Evolutionary conservation across 23 tunicate species (phyloP).

Genomic region (Styela plicata): DNA sequence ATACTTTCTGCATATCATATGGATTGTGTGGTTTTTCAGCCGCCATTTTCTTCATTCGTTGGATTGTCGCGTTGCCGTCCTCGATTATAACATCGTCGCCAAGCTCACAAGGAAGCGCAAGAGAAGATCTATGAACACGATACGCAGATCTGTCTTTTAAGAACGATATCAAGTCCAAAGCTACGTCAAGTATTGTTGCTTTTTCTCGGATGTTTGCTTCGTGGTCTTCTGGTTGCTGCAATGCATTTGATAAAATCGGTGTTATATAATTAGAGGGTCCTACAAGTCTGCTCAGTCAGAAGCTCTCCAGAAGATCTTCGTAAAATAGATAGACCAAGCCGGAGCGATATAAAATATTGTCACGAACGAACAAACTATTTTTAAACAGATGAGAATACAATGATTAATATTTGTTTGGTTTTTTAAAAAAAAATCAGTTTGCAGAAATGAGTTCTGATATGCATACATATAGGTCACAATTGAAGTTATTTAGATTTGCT

Average conservation of each 20-base stretch:
- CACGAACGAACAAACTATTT: too few relatives aligned
- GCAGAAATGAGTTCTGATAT: too few relatives aligned
- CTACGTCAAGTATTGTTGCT: conserved; percentile 44
- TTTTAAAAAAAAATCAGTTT: too few relatives aligned
- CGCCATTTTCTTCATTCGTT: conserved; percentile 36
- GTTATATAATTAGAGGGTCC: neutral
- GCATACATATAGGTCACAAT: too few relatives aligned
- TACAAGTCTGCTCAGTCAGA: too few relatives aligned
- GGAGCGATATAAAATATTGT: too few relatives aligned
- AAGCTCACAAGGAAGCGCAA: neutral
- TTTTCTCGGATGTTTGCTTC: conserved; percentile 39
- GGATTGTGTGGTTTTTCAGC: conserved; percentile 26
- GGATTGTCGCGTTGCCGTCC: conserved; percentile 18
- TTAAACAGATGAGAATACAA: too few relatives aligned
- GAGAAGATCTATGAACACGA: conserved; percentile 24
- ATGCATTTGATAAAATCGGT: neutral
- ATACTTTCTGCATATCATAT: conserved; percentile 32
- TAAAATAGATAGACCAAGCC: too few relatives aligned
- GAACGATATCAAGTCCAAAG: conserved; percentile 52
- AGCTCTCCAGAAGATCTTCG: too few relatives aligned
- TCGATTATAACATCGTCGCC: neutral
- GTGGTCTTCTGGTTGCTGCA: conserved; percentile 9
- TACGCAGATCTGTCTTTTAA: conserved; percentile 53
- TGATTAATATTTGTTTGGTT: too few relatives aligned
- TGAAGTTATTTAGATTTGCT: too few relatives aligned